phyloP scores from a whole-genome alignment of 2,797 vertebrate species.

The Lutjanus campechanus region DNA sequence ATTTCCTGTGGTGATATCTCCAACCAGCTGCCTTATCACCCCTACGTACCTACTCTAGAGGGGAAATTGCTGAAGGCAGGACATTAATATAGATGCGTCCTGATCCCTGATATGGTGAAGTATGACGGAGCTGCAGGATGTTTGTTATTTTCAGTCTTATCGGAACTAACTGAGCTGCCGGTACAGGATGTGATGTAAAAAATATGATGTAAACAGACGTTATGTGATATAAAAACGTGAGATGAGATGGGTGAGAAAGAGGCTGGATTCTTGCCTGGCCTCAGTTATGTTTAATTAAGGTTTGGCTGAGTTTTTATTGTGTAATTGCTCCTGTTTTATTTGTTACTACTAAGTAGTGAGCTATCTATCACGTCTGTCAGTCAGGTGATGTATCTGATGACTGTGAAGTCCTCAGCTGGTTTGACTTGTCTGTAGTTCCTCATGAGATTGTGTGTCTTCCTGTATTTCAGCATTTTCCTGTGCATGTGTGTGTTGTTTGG shows the following conservation, averaged over 20 bases:
- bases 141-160: slow-evolving; percentile 53
- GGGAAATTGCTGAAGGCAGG: slow-evolving; percentile 51
- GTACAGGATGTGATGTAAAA: slow-evolving; percentile 46
- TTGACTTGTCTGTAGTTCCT: slow-evolving; percentile 34
- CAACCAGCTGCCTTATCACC: slow-evolving; percentile 56
- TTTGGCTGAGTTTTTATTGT: neutral
- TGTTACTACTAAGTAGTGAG: neutral
- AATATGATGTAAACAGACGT: slow-evolving; percentile 20
- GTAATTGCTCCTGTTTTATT: slow-evolving; percentile 3
- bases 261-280: neutral
- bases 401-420: slow-evolving; percentile 19
- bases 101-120: slow-evolving; percentile 23
- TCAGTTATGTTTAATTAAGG: neutral
- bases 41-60: slow-evolving; percentile 22
- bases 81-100: slow-evolving; percentile 41
- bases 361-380: neutral
- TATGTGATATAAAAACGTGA: slow-evolving; percentile 18
- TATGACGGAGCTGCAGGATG: slow-evolving; percentile 45
- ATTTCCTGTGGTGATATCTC: slow-evolving; percentile 71
- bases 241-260: neutral
- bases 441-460: slow-evolving; percentile 36
- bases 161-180: slow-evolving; percentile 10
- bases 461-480: slow-evolving; percentile 51
- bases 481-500: slow-evolving; percentile 15
- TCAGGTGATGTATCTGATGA: slow-evolving; percentile 28